Base-by-base conservation (phyloP, 2,113 vertebrate genomes). In the Rhinoderma darwinii region DNA sequence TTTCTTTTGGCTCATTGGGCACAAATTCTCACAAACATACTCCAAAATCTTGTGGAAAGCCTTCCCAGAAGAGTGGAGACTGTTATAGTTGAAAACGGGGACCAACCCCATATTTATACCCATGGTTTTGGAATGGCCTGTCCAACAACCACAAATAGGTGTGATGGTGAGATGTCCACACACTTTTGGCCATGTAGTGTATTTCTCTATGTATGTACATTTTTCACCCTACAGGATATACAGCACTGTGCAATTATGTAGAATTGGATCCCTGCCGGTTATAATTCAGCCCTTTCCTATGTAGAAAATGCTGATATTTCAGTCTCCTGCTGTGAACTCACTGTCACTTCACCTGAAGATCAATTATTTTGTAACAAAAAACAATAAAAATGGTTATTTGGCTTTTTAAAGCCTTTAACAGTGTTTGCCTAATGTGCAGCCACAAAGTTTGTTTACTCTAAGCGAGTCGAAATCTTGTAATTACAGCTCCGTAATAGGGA, bases 271-370 rank as follows among this genome's bases (percentile, higher is more conserved):
- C 1, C 74, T 47, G 22, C 43, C 17, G 41, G n/a, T 47, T 30
- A 15, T 32, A 50, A 50, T 18, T 50, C n/a, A 30, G 7, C 8
- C 54, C n/a, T n/a, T n/a, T n/a, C n/a, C 77, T 3, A n/a, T 35
- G 47, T 78, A 22, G 3, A 59, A 86, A n/a, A 50, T 59, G 35
- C 85, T 74, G 50, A 30, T 37, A 47, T 74, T 91, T 90, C 80
- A 92, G 91, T 91, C 91, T 89, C 90, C 90, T 91, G 91, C 90
- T 92, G 89, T 93, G 91, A 92, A 91, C 91, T 92, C 83, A 90
- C 90, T 91, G 92, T 93, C 92, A 91, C 91, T 92, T 93, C 91
- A 88, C 88, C 89, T 88, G 89, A 92, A 91, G 92, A 92, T 93
- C 91, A 88, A 92, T 93, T 91, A 91, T 93, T 89, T 91, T 91